A percentile compares a stretch with the other conserved stretches of the same genome.
Evolutionary conservation across 1,140 invertebrate genomes (phyloP).

Genomic region (Halictus rubicundus): DNA sequence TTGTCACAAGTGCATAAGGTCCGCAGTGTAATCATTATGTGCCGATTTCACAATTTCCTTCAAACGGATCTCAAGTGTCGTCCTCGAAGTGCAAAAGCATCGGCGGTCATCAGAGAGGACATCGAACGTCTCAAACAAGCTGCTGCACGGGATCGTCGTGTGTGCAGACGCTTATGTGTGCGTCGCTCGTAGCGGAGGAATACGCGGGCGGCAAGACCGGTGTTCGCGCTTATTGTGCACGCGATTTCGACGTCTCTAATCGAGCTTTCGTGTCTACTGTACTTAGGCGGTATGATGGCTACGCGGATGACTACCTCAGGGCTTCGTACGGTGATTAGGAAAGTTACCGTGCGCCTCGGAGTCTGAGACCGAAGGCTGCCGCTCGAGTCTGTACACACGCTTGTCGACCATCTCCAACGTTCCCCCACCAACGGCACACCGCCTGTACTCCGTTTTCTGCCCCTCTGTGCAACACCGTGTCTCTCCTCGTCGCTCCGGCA

Average conservation of each 20-base stretch:
- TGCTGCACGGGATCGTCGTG: no score
- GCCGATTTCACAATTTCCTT: no score
- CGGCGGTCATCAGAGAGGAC: no score
- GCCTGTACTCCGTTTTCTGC: background rate
- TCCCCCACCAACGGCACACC: background rate
- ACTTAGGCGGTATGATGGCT: slow-evolving; percentile 63
- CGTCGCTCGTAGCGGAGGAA: background rate
- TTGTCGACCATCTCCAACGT: slow-evolving; percentile 59
- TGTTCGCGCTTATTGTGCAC: slow-evolving; percentile 53
- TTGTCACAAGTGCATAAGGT: no score
- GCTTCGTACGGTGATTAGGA: slow-evolving; percentile 70
- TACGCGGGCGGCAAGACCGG: background rate
- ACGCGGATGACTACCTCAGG: slow-evolving; percentile 65
- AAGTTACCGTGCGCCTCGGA: slow-evolving; percentile 66
- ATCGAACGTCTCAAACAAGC: no score
- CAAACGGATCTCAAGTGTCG: no score
- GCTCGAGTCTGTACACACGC: slow-evolving; percentile 48
- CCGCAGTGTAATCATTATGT: no score
- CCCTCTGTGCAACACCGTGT: background rate
- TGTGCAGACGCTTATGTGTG: no score
- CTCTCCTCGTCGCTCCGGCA: background rate
- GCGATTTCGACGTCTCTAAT: slow-evolving; percentile 70
- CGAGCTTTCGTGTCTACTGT: slow-evolving; percentile 69
- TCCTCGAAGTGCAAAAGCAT: no score
- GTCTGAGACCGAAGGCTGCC: slow-evolving; percentile 51